phyloP scores from a whole-genome alignment of 1,140 invertebrate species.

The Lucilia cuprina region DNA sequence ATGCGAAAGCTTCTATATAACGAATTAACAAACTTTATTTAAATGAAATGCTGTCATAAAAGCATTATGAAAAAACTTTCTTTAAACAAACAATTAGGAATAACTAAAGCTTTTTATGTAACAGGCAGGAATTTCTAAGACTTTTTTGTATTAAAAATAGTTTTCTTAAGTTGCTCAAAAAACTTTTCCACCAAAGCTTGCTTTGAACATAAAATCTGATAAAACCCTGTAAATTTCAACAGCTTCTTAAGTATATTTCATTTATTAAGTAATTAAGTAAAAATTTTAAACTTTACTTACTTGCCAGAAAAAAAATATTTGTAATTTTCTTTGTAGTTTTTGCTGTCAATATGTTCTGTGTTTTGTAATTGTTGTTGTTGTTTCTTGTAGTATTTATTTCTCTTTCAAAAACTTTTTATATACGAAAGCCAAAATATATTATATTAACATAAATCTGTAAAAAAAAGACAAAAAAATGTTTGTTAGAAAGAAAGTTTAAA shows the following conservation, averaged over 20 bases:
- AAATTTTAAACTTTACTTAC: background rate
- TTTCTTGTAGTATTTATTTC: background rate
- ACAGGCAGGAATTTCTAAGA: too few relatives aligned
- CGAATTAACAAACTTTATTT: too few relatives aligned
- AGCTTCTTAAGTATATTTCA: too few relatives aligned
- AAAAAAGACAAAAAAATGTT: background rate
- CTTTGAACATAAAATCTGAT: too few relatives aligned
- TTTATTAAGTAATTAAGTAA: background rate
- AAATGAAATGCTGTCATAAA: too few relatives aligned
- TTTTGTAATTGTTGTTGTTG: background rate
- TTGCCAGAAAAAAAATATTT: conserved; percentile 5
- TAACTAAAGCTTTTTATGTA: too few relatives aligned
- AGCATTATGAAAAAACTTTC: too few relatives aligned
- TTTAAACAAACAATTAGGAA: background rate
- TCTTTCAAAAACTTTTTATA: background rate
- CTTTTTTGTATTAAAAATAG: too few relatives aligned
- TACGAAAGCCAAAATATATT: conserved; percentile 10
- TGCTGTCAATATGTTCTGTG: background rate
- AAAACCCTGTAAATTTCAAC: too few relatives aligned
- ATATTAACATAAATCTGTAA: conserved; percentile 28
- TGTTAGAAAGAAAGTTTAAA: conserved; percentile 15
- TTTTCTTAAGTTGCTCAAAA: too few relatives aligned
- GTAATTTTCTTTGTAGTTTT: background rate
- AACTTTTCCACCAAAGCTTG: too few relatives aligned
- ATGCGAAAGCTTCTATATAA: too few relatives aligned